phyloP scores from a whole-genome alignment of 2,113 vertebrate genomes.

The Empidonax alnorum region DNA sequence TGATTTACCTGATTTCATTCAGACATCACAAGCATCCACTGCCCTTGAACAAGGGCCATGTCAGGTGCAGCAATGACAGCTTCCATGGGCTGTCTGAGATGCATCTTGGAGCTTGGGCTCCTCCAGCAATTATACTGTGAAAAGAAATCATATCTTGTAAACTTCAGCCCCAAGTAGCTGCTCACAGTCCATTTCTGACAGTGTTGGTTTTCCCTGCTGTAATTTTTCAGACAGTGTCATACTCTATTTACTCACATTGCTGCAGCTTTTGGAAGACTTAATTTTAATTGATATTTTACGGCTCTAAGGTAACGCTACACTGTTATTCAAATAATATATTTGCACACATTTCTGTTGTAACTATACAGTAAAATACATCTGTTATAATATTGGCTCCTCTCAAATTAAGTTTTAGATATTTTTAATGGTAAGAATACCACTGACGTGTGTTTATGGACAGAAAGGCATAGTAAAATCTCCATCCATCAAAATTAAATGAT shows the following conservation, averaged over 20 bases:
- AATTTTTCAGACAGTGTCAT: constrained; percentile 59
- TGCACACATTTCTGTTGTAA: not conserved
- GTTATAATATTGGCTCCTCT: not conserved
- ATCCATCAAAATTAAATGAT: not conserved
- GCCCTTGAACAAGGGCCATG: not conserved
- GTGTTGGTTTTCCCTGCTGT: not conserved
- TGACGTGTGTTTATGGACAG: not conserved
- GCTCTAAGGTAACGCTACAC: not conserved
- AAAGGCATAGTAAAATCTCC: not conserved
- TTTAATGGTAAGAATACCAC: not conserved
- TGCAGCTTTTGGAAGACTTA: not conserved
- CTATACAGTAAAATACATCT: not conserved
- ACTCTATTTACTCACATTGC: not conserved
- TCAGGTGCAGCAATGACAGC: not conserved
- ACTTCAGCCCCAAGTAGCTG: constrained; percentile 25
- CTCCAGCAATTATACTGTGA: not conserved
- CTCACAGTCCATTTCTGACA: not conserved
- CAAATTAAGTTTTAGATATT: not conserved
- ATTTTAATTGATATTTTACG: constrained; percentile 13
- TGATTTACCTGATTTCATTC: not conserved
- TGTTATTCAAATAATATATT: not conserved
- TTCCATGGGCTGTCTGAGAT: not conserved
- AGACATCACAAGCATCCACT: not conserved
- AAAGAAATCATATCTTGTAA: constrained; percentile 48
- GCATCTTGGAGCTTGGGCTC: not conserved